phyloP scores from a whole-genome alignment of 1,140 invertebrate genomes.

The Drosophila orosa region DNA sequence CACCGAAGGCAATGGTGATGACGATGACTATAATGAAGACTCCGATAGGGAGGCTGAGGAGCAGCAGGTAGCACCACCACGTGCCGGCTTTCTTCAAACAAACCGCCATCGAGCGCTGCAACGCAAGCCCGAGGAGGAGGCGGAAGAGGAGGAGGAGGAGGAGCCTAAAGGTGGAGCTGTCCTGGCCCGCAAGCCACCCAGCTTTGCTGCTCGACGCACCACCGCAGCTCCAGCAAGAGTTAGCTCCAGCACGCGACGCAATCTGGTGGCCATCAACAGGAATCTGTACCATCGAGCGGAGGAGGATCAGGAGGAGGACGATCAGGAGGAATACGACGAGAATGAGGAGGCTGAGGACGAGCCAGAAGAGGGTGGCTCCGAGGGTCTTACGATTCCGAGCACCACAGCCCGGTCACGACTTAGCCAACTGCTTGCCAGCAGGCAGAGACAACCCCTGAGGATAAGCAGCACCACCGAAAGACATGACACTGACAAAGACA shows the following conservation, averaged over 20 bases:
- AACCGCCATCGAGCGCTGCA: slow-evolving; percentile 59
- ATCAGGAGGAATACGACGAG: slow-evolving; percentile 35
- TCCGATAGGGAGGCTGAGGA: slow-evolving; percentile 18
- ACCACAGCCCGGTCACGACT: slow-evolving; percentile 30
- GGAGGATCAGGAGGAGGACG: slow-evolving; percentile 10
- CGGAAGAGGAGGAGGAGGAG: background rate
- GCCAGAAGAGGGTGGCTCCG: slow-evolving; percentile 21
- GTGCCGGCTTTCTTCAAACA: slow-evolving; percentile 57
- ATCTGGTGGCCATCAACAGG: slow-evolving; percentile 58
- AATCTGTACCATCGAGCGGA: slow-evolving; percentile 59
- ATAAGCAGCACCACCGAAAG: slow-evolving; percentile 9
- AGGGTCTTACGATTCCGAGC: background rate
- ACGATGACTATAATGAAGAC: slow-evolving; percentile 5
- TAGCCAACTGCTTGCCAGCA: slow-evolving; percentile 61
- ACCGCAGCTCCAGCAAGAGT: slow-evolving; percentile 33
- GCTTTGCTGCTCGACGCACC: slow-evolving; percentile 25
- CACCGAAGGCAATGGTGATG: slow-evolving; percentile 11
- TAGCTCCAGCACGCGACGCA: slow-evolving; percentile 52
- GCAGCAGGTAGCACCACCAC: slow-evolving; percentile 18
- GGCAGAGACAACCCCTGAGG: slow-evolving; percentile 36
- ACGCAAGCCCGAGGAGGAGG: slow-evolving; percentile 10
- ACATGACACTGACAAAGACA: slow-evolving; percentile 21
- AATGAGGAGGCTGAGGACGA: slow-evolving; percentile 31
- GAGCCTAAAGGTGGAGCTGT: background rate
- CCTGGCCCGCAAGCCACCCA: slow-evolving; percentile 7